phyloP scores from a whole-genome alignment of 1,140 invertebrate genomes.

The Leptopilina clavipes region DNA sequence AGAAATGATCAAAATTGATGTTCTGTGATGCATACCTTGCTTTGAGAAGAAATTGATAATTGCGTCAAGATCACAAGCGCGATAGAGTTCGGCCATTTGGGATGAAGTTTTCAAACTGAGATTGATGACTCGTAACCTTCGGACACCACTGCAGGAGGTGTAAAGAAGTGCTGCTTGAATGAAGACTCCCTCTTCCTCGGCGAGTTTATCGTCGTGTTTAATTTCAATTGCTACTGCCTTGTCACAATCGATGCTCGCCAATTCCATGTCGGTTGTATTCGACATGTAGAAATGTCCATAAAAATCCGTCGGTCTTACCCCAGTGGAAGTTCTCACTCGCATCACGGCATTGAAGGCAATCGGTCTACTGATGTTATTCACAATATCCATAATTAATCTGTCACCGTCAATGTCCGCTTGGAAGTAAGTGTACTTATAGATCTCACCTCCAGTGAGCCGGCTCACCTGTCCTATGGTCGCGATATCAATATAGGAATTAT shows the following conservation, averaged over 20 bases:
- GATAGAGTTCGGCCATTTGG: slow-evolving; percentile 95
- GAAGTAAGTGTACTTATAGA: slow-evolving; percentile 99
- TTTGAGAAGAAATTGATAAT: slow-evolving; percentile 96
- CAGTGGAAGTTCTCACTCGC: slow-evolving; percentile 95
- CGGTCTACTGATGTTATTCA: slow-evolving; percentile 85
- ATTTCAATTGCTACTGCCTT: slow-evolving; percentile 93
- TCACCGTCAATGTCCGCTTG: slow-evolving; percentile 94
- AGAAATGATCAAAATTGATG: no score
- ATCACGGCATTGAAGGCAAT: slow-evolving; percentile 96
- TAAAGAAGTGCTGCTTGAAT: slow-evolving; percentile 96
- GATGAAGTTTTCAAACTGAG: slow-evolving; percentile 91
- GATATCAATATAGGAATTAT: slow-evolving; percentile 96
- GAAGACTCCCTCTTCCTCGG: slow-evolving; percentile 92
- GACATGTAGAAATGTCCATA: slow-evolving; percentile 98
- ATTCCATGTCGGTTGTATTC: slow-evolving; percentile 97
- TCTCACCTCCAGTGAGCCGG: slow-evolving; percentile 92
- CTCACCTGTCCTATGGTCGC: slow-evolving; percentile 95
- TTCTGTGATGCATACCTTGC: slow-evolving; percentile 78
- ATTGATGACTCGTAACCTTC: slow-evolving; percentile 94
- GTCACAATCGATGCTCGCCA: slow-evolving; percentile 91
- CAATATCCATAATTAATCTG: slow-evolving; percentile 90
- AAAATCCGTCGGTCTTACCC: slow-evolving; percentile 97
- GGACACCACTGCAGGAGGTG: slow-evolving; percentile 92
- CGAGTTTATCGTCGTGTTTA: slow-evolving; percentile 98
- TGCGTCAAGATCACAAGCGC: slow-evolving; percentile 94